Conservation (phyloP, 2,888 invertebrate species). For the Torymus texanus region DNA sequence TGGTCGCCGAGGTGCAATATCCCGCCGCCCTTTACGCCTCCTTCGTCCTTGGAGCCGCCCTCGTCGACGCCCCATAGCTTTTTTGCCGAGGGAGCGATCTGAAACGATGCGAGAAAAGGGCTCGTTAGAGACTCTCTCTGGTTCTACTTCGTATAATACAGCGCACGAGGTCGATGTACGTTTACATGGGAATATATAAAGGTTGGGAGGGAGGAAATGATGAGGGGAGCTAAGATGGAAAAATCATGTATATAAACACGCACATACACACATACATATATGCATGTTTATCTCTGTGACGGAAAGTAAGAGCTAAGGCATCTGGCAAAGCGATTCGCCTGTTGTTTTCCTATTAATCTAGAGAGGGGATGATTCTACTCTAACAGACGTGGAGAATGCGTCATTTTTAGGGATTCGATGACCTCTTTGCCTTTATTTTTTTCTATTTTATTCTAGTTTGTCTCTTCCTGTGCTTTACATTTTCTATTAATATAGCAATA, state of each 20-base stretch:
- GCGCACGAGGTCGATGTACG: constrained; percentile 60
- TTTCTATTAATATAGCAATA: not conserved
- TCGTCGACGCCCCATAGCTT: constrained; percentile 89
- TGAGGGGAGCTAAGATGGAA: no score
- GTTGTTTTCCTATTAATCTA: constrained; percentile 24
- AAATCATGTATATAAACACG: no score
- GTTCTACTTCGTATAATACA: no score
- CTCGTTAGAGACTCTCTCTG: constrained; percentile 56
- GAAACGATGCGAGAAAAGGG: constrained; percentile 71
- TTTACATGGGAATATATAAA: no score
- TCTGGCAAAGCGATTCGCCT: not conserved
- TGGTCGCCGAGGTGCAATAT: constrained; percentile 89
- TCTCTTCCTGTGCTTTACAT: not conserved
- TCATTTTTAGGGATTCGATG: constrained; percentile 17
- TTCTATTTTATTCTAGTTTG: not conserved
- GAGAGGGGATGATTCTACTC: not conserved
- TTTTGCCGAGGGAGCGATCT: constrained; percentile 96
- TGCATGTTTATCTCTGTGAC: not conserved
- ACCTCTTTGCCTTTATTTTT: no score
- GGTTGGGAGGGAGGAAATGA: no score
- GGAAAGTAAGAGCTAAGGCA: not conserved
- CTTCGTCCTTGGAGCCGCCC: constrained; percentile 78
- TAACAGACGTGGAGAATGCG: not conserved
- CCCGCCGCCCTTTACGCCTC: constrained; percentile 83
- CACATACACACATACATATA: no score